Percentiles rank a stretch among this genome's conserved stretches.
These are phyloP conservation scores for Drosophila lowei DNA, from an alignment of 1,140 invertebrate genomes.

Conservation along the genomic window DNA sequence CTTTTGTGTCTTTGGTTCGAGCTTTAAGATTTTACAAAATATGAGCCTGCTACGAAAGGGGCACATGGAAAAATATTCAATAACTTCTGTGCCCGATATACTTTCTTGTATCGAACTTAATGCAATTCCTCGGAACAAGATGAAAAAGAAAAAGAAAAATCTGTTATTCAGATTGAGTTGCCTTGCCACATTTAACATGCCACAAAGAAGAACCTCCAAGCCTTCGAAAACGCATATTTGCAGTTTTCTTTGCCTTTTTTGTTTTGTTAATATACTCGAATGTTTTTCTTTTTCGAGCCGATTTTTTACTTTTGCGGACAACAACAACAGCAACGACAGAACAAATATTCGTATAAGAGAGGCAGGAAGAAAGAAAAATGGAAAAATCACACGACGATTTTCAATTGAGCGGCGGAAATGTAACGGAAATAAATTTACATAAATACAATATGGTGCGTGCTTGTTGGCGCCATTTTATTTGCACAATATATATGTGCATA, in stretches of 20 bases:
- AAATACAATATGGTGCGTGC: constrained; percentile 82
- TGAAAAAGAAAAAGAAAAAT: constrained; percentile 31
- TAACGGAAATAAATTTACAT: constrained; percentile 82
- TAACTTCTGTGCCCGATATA: constrained; percentile 27
- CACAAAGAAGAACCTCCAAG: constrained; percentile 20
- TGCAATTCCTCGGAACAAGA: neutral
- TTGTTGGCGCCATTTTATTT: constrained; percentile 78
- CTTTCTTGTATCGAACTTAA: constrained; percentile 23
- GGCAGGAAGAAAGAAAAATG: constrained; percentile 27
- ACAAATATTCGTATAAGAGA: constrained; percentile 45
- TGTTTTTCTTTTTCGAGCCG: constrained; percentile 27
- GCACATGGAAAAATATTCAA: constrained; percentile 3
- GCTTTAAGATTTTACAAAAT: neutral
- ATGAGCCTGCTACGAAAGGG: too few relatives aligned
- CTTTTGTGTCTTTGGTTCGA: neutral
- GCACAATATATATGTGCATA: constrained; percentile 51
- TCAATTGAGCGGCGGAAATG: constrained; percentile 81
- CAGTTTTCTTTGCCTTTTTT: constrained; percentile 53
- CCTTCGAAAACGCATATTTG: constrained; percentile 40
- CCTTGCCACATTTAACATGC: constrained; percentile 49
- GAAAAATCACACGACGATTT: constrained; percentile 78
- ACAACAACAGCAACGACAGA: constrained; percentile 27
- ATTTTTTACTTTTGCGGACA: constrained; percentile 23
- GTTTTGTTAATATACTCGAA: constrained; percentile 14
- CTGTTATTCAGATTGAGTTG: constrained; percentile 61